These are phyloP conservation scores for Onychomys torridus DNA, from an alignment of 2,797 vertebrate species.

Conservation along the genomic window DNA sequence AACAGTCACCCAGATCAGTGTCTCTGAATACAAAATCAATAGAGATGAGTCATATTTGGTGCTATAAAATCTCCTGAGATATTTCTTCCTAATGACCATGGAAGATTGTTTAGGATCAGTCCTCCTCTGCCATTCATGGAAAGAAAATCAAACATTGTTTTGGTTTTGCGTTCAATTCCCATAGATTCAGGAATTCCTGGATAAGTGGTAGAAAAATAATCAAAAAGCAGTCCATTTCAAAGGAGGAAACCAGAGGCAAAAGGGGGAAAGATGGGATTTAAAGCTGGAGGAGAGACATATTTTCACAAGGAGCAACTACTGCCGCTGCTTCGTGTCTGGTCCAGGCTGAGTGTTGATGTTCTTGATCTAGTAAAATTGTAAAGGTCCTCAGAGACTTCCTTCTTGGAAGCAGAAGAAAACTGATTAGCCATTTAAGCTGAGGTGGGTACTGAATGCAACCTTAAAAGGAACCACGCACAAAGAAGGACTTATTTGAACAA, in stretches of 20 bases:
- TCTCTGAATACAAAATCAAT: neutral
- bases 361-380: slow-evolving; percentile 65
- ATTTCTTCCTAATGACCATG: neutral
- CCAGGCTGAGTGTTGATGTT: slow-evolving; percentile 65
- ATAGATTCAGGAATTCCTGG: slow-evolving; percentile 27
- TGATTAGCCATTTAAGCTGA: slow-evolving; percentile 69
- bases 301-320: slow-evolving; percentile 68
- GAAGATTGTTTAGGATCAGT: neutral
- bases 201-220: slow-evolving; percentile 63
- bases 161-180: slow-evolving; percentile 49
- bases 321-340: slow-evolving; percentile 31
- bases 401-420: slow-evolving; percentile 72
- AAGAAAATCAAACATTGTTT: slow-evolving; percentile 9
- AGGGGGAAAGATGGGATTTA: slow-evolving; percentile 65
- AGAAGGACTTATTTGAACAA: slow-evolving; percentile 65
- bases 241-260: slow-evolving; percentile 67
- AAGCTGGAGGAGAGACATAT: slow-evolving; percentile 62
- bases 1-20: neutral
- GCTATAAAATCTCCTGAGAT: neutral
- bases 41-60: neutral
- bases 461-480: slow-evolving; percentile 61
- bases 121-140: neutral
- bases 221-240: slow-evolving; percentile 41
- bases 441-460: slow-evolving; percentile 10
- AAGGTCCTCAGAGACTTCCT: slow-evolving; percentile 72